Evolutionary conservation across 2,888 invertebrate genomes (phyloP), one percentile per base, ranked within the genome.

Genomic region (Scaptomyza polygonia): DNA sequence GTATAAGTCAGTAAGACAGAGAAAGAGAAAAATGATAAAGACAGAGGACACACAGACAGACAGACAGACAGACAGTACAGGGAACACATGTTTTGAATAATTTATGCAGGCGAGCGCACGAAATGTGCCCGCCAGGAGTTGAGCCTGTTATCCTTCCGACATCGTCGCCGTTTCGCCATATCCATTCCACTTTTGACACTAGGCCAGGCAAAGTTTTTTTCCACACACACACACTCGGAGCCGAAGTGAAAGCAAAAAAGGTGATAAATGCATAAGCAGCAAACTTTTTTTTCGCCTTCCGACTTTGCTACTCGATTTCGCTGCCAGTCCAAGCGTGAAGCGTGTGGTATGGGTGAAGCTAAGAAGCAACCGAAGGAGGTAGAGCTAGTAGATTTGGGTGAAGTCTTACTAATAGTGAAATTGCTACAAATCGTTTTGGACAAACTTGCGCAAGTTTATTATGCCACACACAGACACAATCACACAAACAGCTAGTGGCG

Each of bases 11-110:
- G 58, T 34, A 59, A 61, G 57, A 77, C 71, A 21, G 32, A 21
- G 18, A 63, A 14, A 14, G 9, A 27, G 27, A 43, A 43, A 71
- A 64, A 63, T n/a, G n/a, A n/a, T n/a, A 72, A 63, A 63, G 67
- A 11, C 2, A n/a, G 32, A 32, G 30, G 32, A 48, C 5, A 9
- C n/a, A 48, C 48, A 62, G 61, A 34, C 81, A 68, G 48, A 32
- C 32, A 48, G 32, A 48, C 5, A 11, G 21, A 49, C 48, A 62
- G 62, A 34, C 81, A 69, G 67, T 72, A 72, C 78, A 68, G 54
- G 61, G 66, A 89, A 88, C 89, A 90, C 89, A 90, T 90, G 89
- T 88, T 89, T 89, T 90, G 90, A 90, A 90, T 90, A 90, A 90
- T 90, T 90, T 90, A 89, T 89, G 86, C 85, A 81, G 85, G 81